These are phyloP conservation scores for Heteronetta atricapilla DNA, from an alignment of 2,113 vertebrate species.

Conservation along the genomic window DNA sequence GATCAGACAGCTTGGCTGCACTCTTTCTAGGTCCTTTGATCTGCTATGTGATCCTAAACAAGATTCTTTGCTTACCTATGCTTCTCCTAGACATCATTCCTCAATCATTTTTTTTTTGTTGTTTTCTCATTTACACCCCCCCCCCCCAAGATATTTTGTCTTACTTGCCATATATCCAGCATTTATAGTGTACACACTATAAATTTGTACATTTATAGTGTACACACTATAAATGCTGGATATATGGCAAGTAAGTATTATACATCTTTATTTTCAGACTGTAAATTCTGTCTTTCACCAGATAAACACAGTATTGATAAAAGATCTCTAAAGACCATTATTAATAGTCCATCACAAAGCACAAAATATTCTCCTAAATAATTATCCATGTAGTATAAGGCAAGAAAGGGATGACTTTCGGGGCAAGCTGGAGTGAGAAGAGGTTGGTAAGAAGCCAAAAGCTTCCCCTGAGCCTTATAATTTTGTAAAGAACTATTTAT, in stretches of 20 bases:
- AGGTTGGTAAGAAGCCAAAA: not conserved
- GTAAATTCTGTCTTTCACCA: not conserved
- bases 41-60: not conserved
- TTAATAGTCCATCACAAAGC: not conserved
- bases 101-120: not conserved
- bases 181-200: not conserved
- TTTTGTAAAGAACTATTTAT: not conserved
- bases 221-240: too few species aligned
- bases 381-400: not conserved
- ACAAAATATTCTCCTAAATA: not conserved
- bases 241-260: too few species aligned
- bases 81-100: not conserved
- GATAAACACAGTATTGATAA: not conserved
- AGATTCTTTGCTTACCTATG: fast-evolving
- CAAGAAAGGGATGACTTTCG: not conserved
- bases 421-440: not conserved
- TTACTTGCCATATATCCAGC: not conserved
- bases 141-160: not conserved
- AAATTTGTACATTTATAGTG: too few species aligned
- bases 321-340: not conserved
- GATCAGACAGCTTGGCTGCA: not conserved
- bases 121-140: not conserved
- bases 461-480: not conserved
- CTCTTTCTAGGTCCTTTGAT: not conserved
- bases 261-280: not conserved